Evolutionary conservation across 1,140 invertebrate species (phyloP), one percentile per base, ranked within the genome.

Genomic region (Macrobrachium nipponense): DNA sequence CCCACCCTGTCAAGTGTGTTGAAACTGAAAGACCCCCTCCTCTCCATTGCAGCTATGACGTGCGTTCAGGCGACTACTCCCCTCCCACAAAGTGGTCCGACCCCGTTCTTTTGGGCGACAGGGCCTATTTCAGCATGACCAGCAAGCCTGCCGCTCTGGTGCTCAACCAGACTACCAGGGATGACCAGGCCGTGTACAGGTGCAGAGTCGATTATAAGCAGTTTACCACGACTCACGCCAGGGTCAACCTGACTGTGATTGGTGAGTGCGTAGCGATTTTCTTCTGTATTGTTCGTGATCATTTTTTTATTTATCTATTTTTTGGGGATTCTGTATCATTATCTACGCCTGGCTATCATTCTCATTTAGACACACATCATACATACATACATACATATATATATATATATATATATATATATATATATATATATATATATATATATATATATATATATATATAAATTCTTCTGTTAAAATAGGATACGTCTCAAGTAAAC

Each of bases 181-280:
- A 95, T 88, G 97, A 97, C 90, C 95, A 96, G 90, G 96, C 96
- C 17, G 93, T 96, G 84, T 97, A 97, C 90, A 92, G 96, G 80
- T 97, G 96, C 91, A 93, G 97, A 86, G 97, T 97, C 3, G 97
- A 97, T 91, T 98, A 97, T 91, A 95, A 94, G 90, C 96, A 96
- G 90, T 96, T 96, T 12, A 96, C 96, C 0, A 97, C 97, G 10
- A 94, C 96, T 89, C 97, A 97, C 91, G 96, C 95, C 90, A 95
- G 96, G 92, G 96, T 98, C 90, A 96, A 96, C 91, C 93, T 98
- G 88, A 96, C 96, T 89, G 96, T 98, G 87, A 97, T 97, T 91
- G 96, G 97, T 98, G 93, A 95, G 95, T 89, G 5, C 11, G 14
- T 12, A 20, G 51, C 8, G 11, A 20, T 12, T n/a, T 58, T n/a